These are phyloP conservation scores for Drosophila kikkawai DNA, from an alignment of 1,140 invertebrate species.

Conservation along the genomic window DNA sequence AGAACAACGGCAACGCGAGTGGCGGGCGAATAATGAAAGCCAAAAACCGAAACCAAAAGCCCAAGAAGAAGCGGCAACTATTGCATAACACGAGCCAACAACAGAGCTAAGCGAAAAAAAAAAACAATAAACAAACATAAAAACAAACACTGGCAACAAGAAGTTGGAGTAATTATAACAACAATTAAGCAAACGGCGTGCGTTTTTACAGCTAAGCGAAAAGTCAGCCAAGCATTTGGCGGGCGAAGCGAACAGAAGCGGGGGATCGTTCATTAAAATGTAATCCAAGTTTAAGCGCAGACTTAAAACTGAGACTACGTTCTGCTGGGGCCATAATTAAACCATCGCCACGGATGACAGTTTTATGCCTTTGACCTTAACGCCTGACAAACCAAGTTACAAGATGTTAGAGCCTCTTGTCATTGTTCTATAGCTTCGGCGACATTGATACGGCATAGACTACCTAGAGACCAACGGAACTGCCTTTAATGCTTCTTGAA, in stretches of 20 bases:
- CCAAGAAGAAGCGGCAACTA: constrained; percentile 46
- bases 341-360: constrained; percentile 62
- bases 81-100: constrained; percentile 65
- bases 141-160: constrained; percentile 47
- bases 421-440: constrained; percentile 32
- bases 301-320: constrained; percentile 22
- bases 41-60: constrained; percentile 77
- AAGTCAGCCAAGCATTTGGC: constrained; percentile 68
- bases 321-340: constrained; percentile 56
- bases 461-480: constrained; percentile 19
- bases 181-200: constrained; percentile 83
- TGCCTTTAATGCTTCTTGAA: constrained; percentile 4
- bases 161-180: constrained; percentile 79
- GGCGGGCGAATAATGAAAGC: constrained; percentile 73
- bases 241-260: constrained; percentile 11
- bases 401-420: constrained; percentile 16
- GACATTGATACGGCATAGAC: constrained; percentile 36
- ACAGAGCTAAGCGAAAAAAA: constrained; percentile 33
- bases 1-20: constrained; percentile 31
- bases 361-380: constrained; percentile 82
- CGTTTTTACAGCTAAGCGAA: constrained; percentile 79
- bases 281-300: constrained; percentile 53
- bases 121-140: constrained; percentile 53
- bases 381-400: constrained; percentile 55
- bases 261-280: constrained; percentile 63